Conservation (phyloP, 2,113 vertebrate genomes). For the Peucedramus taeniatus region DNA sequence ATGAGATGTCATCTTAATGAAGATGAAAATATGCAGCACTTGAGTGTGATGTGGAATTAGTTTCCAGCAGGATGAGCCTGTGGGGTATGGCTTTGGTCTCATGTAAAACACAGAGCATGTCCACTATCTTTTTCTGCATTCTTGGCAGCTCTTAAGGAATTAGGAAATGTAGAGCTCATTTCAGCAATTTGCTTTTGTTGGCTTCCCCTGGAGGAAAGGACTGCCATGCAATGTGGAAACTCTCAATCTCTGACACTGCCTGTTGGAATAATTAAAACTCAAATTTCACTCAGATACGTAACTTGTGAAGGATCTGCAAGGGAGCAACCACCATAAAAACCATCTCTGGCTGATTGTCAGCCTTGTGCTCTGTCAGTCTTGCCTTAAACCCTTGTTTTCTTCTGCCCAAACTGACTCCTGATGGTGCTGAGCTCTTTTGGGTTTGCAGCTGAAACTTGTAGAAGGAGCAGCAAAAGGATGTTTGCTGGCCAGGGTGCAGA, state of each 20-base stretch:
- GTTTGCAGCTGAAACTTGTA: not conserved
- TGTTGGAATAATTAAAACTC: not conserved
- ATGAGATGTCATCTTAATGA: not conserved
- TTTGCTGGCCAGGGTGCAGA: not conserved
- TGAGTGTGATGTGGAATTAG: not conserved
- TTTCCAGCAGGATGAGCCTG: not conserved
- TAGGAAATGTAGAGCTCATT: not conserved
- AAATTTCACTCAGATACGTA: not conserved
- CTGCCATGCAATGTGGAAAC: not conserved
- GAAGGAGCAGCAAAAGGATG: not conserved
- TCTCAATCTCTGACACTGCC: not conserved
- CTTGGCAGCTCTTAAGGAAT: conserved; percentile 18
- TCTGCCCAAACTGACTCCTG: not conserved
- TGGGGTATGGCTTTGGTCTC: not conserved
- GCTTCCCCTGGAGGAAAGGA: not conserved
- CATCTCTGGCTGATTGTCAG: not conserved
- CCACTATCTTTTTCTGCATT: not conserved
- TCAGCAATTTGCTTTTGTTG: not conserved
- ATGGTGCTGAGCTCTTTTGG: not conserved
- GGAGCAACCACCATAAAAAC: not conserved
- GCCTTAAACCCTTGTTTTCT: not conserved
- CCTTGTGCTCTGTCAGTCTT: not conserved
- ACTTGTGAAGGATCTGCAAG: not conserved
- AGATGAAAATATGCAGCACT: not conserved
- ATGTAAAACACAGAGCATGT: not conserved